Conservation (phyloP, 2,113 vertebrate species). For the Atractosteus spatula region DNA sequence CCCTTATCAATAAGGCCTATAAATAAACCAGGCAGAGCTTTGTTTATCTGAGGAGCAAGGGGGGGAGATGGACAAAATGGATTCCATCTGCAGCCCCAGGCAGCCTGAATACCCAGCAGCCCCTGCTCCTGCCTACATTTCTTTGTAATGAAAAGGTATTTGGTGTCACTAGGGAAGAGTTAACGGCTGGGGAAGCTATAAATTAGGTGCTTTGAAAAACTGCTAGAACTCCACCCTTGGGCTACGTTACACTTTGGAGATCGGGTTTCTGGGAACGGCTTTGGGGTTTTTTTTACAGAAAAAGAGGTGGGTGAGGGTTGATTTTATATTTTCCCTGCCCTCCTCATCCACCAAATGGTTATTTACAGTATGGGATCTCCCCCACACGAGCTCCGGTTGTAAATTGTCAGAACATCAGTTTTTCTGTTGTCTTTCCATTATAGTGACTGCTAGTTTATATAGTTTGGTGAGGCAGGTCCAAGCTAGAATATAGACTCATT, state of each 20-base stretch:
- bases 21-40: slow-evolving; percentile 52
- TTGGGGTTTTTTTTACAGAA: slow-evolving; percentile 44
- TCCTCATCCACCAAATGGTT: slow-evolving; percentile 62
- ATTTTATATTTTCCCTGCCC: slow-evolving; percentile 42
- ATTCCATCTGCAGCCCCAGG: slow-evolving; percentile 56
- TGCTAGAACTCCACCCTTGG: slow-evolving; percentile 46
- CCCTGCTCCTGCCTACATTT: slow-evolving; percentile 30
- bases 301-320: slow-evolving; percentile 36
- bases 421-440: slow-evolving; percentile 38
- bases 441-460: too few species aligned
- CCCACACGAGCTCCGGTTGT: slow-evolving; percentile 20
- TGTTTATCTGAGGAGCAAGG: slow-evolving; percentile 44
- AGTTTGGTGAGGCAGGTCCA: too few species aligned
- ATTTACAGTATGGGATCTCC: slow-evolving; percentile 50
- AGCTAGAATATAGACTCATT: too few species aligned
- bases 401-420: too few species aligned
- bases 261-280: slow-evolving; percentile 50
- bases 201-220: slow-evolving; percentile 47
- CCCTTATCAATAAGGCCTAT: slow-evolving; percentile 38
- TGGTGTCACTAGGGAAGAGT: slow-evolving; percentile 64
- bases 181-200: slow-evolving; percentile 60
- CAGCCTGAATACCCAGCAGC: slow-evolving; percentile 42
- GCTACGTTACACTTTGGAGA: slow-evolving; percentile 48
- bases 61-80: slow-evolving; percentile 47
- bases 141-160: slow-evolving; percentile 68